Evolutionary conservation across 2,888 invertebrate species (phyloP), one percentile per base, ranked within the genome.

Genomic region (Spodoptera picta): DNA sequence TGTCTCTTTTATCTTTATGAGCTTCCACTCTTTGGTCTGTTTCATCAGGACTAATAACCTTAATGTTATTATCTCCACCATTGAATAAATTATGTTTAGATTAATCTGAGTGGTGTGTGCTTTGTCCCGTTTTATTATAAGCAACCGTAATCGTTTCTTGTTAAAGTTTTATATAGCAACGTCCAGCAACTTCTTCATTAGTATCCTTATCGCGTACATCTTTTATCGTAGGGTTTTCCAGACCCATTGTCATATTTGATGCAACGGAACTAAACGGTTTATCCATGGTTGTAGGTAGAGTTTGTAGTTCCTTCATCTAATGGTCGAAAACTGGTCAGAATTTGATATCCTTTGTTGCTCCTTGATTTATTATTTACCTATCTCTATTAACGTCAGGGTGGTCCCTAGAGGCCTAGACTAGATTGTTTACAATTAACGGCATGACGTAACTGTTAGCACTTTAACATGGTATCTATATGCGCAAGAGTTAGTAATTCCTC

Each of bases 211-310:
- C 50, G 10, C 46, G 14, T 19, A 5, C 10, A 45, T 53, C 49
- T 56, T 19, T 36, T 49, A 50, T 47, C 10, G 56, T 59, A 53
- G 65, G 56, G 59, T 59, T 75, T 71, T 59, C 51, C 71, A 52
- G 31, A 43, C 31, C 43, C 64, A 50, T 70, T 64, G 71, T 60
- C 53, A 45, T 59, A 55, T 75, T 75, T 59, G 27, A 5, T 12
- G 53, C 56, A 49, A 70, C 49, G 54, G 58, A 64, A 56, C 65
- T 70, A 14, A 55, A 24, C 7, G 27, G 45, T 51, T 12, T 46
- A 7, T 65, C 11, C 5, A 44, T 42, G 9, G 36, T 7, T 67
- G 10, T 14, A 10, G 36, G 7, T 42, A 10, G 5, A 12, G 11
- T 44, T 49, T 50, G 3, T n/a, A 9, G 12, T 43, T 48, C 23